Evolutionary conservation across 2,113 vertebrate species (phyloP).

Genomic region (Colistium nudipinnis): DNA sequence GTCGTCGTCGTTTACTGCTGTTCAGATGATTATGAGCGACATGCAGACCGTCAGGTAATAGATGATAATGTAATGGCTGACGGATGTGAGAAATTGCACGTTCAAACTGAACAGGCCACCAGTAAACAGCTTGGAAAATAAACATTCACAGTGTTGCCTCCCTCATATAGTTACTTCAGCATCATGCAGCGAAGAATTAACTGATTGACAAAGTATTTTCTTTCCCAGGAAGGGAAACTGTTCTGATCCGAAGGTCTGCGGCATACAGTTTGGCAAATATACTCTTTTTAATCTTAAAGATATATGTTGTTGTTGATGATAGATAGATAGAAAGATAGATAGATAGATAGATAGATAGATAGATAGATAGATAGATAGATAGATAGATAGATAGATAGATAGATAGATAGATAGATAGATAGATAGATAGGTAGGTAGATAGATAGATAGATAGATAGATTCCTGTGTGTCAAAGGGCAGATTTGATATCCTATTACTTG

Average conservation of each 20-base stretch:
- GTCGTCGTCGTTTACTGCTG: constrained; percentile 43
- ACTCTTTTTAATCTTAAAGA: constrained; percentile 31
- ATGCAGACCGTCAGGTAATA: constrained; percentile 51
- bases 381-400: too few relatives aligned
- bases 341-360: too few relatives aligned
- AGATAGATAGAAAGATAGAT: too few relatives aligned
- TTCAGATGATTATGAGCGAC: constrained; percentile 61
- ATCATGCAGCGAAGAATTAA: constrained; percentile 28
- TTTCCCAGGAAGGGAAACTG: constrained; percentile 4
- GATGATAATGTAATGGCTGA: constrained; percentile 33
- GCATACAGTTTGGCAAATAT: constrained; percentile 36
- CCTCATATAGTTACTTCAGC: constrained; percentile 24
- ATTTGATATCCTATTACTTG: not conserved
- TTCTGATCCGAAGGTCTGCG: constrained; percentile 28
- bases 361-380: too few relatives aligned
- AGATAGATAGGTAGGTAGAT: too few relatives aligned
- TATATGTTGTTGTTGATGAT: too few relatives aligned
- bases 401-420: too few relatives aligned
- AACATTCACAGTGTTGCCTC: constrained; percentile 39
- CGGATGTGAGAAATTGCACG: constrained; percentile 36
- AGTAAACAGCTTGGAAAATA: constrained; percentile 46
- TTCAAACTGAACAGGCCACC: constrained; percentile 29
- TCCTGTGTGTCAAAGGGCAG: not conserved
- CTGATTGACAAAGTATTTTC: constrained; percentile 9
- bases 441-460: too few relatives aligned